phyloP scores from a whole-genome alignment of 2,888 invertebrate species.

The Myopa tessellatipennis region DNA sequence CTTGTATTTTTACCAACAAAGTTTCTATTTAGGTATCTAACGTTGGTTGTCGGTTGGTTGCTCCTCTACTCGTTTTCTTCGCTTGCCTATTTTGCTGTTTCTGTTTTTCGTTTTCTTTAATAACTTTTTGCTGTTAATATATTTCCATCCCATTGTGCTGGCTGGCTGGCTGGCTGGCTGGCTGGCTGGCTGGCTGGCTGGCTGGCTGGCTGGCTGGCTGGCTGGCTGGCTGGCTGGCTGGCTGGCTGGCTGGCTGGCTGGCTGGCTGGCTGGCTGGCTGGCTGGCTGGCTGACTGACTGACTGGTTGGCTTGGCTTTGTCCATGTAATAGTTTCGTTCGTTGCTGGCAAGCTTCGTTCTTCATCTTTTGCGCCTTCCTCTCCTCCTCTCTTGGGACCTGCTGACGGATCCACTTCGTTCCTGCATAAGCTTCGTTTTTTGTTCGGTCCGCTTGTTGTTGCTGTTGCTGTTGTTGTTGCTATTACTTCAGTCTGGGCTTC shows the following conservation, averaged over 20 bases:
- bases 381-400: neutral
- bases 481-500: conserved; percentile 14
- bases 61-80: neutral
- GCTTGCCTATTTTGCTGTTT: neutral
- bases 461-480: conserved; percentile 23
- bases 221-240: conserved; percentile 9
- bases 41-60: neutral
- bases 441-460: neutral
- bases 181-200: too few species aligned
- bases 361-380: neutral
- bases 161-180: neutral
- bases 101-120: conserved; percentile 6
- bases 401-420: conserved; percentile 14
- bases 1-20: neutral
- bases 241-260: neutral
- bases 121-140: neutral
- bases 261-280: too few species aligned
- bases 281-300: too few species aligned
- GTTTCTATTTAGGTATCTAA: conserved; percentile 31
- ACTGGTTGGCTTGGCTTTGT: conserved; percentile 19
- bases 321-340: conserved; percentile 33
- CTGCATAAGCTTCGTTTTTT: conserved; percentile 8
- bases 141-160: conserved; percentile 27
- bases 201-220: too few species aligned
- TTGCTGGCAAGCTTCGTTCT: conserved; percentile 14